Percentiles rank a stretch among this genome's conserved stretches.
These are phyloP conservation scores for Drosophila leonis DNA, from an alignment of 2,888 invertebrate genomes.

Conservation along the genomic window DNA sequence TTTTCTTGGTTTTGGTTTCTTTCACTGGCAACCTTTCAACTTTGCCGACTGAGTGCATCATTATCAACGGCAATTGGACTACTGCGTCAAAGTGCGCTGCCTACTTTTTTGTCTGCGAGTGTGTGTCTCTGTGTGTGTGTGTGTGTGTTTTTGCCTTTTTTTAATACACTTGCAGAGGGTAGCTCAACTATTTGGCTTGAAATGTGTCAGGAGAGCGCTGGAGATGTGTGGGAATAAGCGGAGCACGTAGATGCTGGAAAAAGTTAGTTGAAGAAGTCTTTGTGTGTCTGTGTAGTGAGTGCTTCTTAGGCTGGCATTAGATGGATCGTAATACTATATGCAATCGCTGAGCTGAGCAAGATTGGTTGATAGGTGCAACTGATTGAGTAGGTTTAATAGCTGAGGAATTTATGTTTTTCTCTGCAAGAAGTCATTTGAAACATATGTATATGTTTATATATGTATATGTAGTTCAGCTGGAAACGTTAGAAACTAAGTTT, in stretches of 20 bases:
- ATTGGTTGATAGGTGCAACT: too few relatives aligned
- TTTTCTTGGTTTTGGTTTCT: slow-evolving; percentile 41
- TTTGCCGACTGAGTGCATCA: slow-evolving; percentile 82
- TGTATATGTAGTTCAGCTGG: too few relatives aligned
- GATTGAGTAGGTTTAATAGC: too few relatives aligned
- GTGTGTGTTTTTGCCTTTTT: slow-evolving; percentile 7
- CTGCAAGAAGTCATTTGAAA: too few relatives aligned
- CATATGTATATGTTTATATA: too few relatives aligned
- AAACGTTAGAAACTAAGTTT: too few relatives aligned
- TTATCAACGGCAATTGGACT: slow-evolving; percentile 83
- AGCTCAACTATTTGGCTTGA: background rate
- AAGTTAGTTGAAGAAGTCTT: too few relatives aligned
- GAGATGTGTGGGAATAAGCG: background rate
- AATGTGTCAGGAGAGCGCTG: background rate
- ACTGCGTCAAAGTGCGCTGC: slow-evolving; percentile 78
- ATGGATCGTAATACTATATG: too few relatives aligned
- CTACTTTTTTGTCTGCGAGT: slow-evolving; percentile 44
- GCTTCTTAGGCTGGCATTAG: too few relatives aligned
- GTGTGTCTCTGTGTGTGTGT: background rate
- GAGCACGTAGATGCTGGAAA: background rate
- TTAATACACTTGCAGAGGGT: background rate
- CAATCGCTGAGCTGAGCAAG: too few relatives aligned
- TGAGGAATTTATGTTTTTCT: too few relatives aligned
- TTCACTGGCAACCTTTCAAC: slow-evolving; percentile 68
- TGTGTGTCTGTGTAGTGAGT: too few relatives aligned